A percentile compares a stretch with the other conserved stretches of the same genome.
phyloP scores from a whole-genome alignment of 2,888 invertebrate species.

The Caradrina kadenii region DNA sequence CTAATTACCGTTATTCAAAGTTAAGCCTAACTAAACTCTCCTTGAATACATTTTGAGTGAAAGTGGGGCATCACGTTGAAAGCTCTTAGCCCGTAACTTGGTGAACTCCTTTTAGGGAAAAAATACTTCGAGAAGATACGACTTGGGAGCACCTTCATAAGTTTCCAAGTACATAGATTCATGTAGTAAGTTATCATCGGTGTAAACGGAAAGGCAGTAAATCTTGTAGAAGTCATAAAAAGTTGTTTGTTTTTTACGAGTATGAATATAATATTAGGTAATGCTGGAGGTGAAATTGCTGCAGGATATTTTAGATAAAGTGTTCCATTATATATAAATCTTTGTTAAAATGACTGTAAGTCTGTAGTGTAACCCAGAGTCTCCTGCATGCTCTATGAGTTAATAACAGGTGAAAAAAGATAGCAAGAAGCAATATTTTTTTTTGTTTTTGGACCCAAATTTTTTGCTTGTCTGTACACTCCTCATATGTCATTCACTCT shows the following conservation, averaged over 20 bases:
- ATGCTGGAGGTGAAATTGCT: constrained; percentile 50
- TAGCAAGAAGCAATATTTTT: too few species aligned
- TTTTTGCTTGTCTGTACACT: too few species aligned
- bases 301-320: constrained; percentile 35
- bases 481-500: not conserved
- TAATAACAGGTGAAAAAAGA: too few species aligned
- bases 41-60: constrained; percentile 43
- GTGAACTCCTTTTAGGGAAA: constrained; percentile 38
- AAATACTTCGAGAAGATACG: constrained; percentile 31
- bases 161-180: constrained; percentile 43
- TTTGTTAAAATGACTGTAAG: not conserved
- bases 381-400: not conserved
- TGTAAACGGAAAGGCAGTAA: constrained; percentile 55
- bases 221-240: constrained; percentile 60
- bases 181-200: constrained; percentile 49
- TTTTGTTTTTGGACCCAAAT: too few species aligned
- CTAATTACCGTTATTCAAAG: constrained; percentile 55
- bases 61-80: constrained; percentile 28
- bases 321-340: constrained; percentile 15
- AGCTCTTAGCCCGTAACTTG: constrained; percentile 16
- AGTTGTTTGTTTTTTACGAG: constrained; percentile 63
- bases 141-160: constrained; percentile 32
- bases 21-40: constrained; percentile 40
- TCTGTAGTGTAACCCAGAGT: not conserved
- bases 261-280: constrained; percentile 57